Base-by-base conservation (phyloP, 2,888 invertebrate genomes). In the Tenthredo livida region DNA sequence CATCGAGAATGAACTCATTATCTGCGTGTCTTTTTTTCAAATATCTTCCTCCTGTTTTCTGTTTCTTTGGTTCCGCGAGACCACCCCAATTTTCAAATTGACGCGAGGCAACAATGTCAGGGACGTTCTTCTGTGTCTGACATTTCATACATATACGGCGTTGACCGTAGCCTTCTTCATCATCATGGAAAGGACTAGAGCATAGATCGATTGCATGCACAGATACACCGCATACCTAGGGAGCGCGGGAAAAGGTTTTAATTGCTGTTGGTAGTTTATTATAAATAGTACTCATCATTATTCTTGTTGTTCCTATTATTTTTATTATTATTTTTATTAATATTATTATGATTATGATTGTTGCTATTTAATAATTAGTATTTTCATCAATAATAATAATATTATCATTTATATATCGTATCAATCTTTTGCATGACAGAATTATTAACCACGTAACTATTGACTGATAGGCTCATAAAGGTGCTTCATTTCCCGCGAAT, bases 161-260 rank as follows among this genome's bases (percentile, higher is more conserved):
- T 77, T 84, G 77, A 17, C 84, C 77, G 9, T 84, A 78, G 1
- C 84, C 84, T 65, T 84, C 84, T 47, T 65, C 84, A n/a, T 61
- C 77, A 15, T 25, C 77, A 7, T 40, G n/a, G 2, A 58, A 40
- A 9, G 73, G 4, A 37, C 21, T 10, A 0, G 84, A 84, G 25
- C 78, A 84, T 6, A 43, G 9, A 15, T 77, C 61, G 9, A 84
- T 29, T 15, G 65, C 61, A 17, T 84, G 84, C 12, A 84, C 84
- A 7, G 77, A 40, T 25, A 61, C 37, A 12, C 47, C 7, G 21
- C 78, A 85, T 77, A 85, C 50, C 85, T 78, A 21, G 25, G 40
- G 65, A 40, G 43, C 12, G 43, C 40, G 15, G 73, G 50, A 50
- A 17, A 50, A 50, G 6, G 6, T 50, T 50, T 50, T n/a, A 6